phyloP scores from a whole-genome alignment of 2,888 invertebrate genomes.

The Drosophila nigritarsus region DNA sequence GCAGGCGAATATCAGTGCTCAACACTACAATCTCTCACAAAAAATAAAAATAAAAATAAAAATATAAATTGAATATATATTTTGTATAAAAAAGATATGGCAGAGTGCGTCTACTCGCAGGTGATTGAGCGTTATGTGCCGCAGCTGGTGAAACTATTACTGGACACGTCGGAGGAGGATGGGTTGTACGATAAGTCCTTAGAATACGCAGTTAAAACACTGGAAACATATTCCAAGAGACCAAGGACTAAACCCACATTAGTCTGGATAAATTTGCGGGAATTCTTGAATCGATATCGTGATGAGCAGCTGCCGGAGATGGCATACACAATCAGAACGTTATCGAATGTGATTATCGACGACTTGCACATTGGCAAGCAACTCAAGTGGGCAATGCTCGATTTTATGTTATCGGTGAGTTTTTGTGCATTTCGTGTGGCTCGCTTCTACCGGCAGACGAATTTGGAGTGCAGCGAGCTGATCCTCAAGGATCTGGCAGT shows the following conservation, averaged over 20 bases:
- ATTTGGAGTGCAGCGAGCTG: neutral
- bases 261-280: slow-evolving; percentile 13
- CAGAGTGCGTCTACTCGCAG: neutral
- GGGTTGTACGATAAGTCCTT: slow-evolving; percentile 16
- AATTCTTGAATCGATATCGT: slow-evolving; percentile 41
- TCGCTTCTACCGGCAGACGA: neutral
- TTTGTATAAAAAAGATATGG: slow-evolving; percentile 12
- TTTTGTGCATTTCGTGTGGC: slow-evolving; percentile 32
- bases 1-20: slow-evolving; percentile 32
- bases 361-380: slow-evolving; percentile 3
- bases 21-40: neutral
- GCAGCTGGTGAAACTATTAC: slow-evolving; percentile 28
- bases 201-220: neutral
- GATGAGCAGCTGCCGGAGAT: slow-evolving; percentile 23
- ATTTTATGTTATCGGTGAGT: slow-evolving; percentile 53
- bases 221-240: neutral
- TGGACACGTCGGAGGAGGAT: slow-evolving; percentile 1
- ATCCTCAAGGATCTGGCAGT: slow-evolving; percentile 10
- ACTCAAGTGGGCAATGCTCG: slow-evolving; percentile 33
- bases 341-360: slow-evolving; percentile 37
- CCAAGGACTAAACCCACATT: neutral
- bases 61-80: slow-evolving; percentile 20
- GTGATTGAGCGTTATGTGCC: slow-evolving; percentile 20
- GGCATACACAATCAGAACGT: slow-evolving; percentile 19
- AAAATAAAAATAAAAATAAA: too few relatives aligned